Base-by-base conservation (phyloP, 2,113 vertebrate genomes). In the Microtus pennsylvanicus region DNA sequence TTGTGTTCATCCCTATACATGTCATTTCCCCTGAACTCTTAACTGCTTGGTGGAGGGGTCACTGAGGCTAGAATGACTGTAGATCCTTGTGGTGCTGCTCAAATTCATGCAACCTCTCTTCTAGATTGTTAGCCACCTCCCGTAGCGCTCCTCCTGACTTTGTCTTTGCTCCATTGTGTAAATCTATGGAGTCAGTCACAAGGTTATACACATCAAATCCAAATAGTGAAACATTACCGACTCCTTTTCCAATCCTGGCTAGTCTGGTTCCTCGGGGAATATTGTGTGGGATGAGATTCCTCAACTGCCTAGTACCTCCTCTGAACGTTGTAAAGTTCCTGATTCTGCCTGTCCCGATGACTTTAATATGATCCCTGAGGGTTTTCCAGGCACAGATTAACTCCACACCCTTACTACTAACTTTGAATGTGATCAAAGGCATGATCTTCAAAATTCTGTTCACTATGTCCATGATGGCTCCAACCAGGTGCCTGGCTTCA, bases 51-150 rank as follows among this genome's bases (percentile, higher is more conserved):
- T 42, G 38, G 38, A 42, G 38, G 38, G 38, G 38, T 42, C 50
- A 47, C 0, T 1, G 35, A 63, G 16, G 8, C 5, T 0, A 3
- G 11, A 3, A 11, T 2, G 5, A 0, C 45, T 12, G 26, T 10
- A 96, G 81, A 0, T 0, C 5, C 5, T 0, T 1, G 5, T 75
- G 2, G 13, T 17, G 47, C 24, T 1, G 0, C 35, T 61, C 35
- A 16, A 61, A 38, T 61, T 8, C 1, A 0, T 16, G 22, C n/a
- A 83, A 7, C 22, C 8, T 61, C 22, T 83, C 80, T 1, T 61
- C 12, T 13, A 83, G 80, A n/a, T 61, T 28, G 5, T 38, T 7
- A 38, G 35, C 35, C 55, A 83, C 6, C 3, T 38, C 13, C 12
- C 80, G n/a, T 22, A 82, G 55, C 1, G 3, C 35, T 38, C 3